Percentiles rank a stretch among this genome's conserved stretches.
Conservation (phyloP, 2,888 invertebrate genomes). For the Apocheima hispidaria region DNA sequence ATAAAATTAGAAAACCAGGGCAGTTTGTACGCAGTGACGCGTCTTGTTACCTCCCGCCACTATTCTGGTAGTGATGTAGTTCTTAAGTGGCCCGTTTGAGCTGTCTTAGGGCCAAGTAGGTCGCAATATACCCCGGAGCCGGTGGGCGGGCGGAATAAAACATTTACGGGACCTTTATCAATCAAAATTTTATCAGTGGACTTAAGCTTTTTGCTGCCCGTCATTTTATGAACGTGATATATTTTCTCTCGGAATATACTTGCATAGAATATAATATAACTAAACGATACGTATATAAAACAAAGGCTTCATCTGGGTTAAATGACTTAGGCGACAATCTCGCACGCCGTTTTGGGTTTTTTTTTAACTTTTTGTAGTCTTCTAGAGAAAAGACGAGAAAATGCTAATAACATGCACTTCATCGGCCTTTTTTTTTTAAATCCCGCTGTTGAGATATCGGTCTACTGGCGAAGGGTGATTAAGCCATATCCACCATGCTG, state of each 20-base stretch:
- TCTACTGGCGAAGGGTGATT: no score
- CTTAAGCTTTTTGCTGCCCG: constrained; percentile 13
- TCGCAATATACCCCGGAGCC: constrained; percentile 8
- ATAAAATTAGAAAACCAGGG: no score
- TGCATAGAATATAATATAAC: not conserved
- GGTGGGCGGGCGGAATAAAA: constrained; percentile 25
- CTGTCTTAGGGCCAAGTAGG: constrained; percentile 3
- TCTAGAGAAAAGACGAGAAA: no score
- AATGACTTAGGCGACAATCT: no score
- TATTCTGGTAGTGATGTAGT: not conserved
- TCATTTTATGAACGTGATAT: constrained; percentile 5
- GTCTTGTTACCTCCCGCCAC: not conserved
- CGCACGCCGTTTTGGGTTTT: no score
- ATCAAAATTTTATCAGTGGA: constrained; percentile 24
- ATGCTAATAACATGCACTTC: no score
- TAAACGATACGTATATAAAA: not conserved
- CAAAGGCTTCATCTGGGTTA: no score
- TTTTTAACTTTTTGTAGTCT: no score
- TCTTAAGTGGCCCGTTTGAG: constrained; percentile 2
- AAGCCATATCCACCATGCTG: no score
- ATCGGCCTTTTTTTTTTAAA: no score
- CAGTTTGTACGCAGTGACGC: no score
- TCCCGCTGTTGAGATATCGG: no score
- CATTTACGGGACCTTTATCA: constrained; percentile 31
- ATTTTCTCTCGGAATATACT: constrained; percentile 4